Evolutionary conservation across 30 jellyfish, hydroid and myxozoan species (phyloP).

Genomic region (Sanderia malayensis): DNA sequence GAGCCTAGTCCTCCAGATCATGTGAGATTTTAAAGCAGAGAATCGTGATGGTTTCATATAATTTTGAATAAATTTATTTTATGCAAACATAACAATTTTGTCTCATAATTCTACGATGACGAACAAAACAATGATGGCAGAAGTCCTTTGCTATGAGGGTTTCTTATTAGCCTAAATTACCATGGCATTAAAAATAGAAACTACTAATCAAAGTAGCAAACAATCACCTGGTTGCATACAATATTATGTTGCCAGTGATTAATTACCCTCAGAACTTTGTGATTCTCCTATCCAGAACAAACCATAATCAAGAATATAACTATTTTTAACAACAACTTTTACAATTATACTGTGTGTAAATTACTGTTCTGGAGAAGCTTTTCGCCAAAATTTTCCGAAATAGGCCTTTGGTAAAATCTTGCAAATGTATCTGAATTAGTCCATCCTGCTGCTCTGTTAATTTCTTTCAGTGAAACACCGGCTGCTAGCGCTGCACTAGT

Average conservation of each 20-base stretch:
- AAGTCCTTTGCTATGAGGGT: too few species aligned
- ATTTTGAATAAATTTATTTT: too few species aligned
- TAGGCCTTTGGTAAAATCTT: conserved; percentile 4
- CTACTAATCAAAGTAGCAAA: not conserved
- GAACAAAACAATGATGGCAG: too few species aligned
- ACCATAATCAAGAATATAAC: not conserved
- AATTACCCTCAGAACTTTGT: not conserved
- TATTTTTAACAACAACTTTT: too few species aligned
- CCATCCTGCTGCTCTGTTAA: conserved; percentile 39
- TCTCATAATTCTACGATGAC: too few species aligned
- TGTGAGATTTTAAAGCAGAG: not conserved
- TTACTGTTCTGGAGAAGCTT: too few species aligned
- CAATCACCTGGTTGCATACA: not conserved
- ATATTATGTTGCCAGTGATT: too few species aligned
- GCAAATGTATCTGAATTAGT: conserved; percentile 12
- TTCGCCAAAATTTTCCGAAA: not conserved
- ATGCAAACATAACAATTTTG: too few species aligned
- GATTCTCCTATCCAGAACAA: not conserved
- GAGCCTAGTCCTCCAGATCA: not conserved
- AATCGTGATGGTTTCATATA: not conserved
- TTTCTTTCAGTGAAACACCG: conserved; percentile 25
- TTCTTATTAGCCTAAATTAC: too few species aligned
- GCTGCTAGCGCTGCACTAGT: not conserved
- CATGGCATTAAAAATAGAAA: too few species aligned
- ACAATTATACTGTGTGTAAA: too few species aligned